Conservation (phyloP, 2,113 vertebrate genomes). For the Aleadryas rufinucha region DNA sequence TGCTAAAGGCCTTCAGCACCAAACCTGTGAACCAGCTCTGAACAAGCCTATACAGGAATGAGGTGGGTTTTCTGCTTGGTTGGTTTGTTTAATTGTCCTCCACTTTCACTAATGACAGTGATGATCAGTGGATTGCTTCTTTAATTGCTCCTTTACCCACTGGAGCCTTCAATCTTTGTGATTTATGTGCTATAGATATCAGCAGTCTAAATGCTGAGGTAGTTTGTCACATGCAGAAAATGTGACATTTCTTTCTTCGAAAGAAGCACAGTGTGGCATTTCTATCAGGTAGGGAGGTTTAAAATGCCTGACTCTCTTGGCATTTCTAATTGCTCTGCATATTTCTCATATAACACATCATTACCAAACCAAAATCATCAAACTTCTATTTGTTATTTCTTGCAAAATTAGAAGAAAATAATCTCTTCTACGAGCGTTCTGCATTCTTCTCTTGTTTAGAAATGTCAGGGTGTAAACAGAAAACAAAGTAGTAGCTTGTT, state of each 20-base stretch:
- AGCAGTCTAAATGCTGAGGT: not conserved
- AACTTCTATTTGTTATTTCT: not conserved
- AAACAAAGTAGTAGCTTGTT: conserved; percentile 75
- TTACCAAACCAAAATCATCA: not conserved
- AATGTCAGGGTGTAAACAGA: conserved; percentile 57
- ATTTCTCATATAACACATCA: not conserved
- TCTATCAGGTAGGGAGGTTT: not conserved
- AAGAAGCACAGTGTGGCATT: not conserved
- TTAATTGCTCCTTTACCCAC: not conserved
- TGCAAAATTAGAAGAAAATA: not conserved
- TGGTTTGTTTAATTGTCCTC: not conserved
- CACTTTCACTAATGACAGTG: not conserved
- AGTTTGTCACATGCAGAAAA: not conserved
- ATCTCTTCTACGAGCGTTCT: not conserved
- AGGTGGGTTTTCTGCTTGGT: not conserved
- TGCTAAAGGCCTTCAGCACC: not conserved
- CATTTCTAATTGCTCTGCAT: not conserved
- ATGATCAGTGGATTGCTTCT: not conserved
- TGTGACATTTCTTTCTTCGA: not conserved
- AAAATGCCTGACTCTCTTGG: not conserved
- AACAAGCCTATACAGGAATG: not conserved
- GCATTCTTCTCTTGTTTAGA: conserved; percentile 54
- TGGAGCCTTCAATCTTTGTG: not conserved
- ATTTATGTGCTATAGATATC: not conserved
- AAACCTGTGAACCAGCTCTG: not conserved